Evolutionary conservation across 2,797 vertebrate species (phyloP).

Genomic region (Meriones psammophilus): DNA sequence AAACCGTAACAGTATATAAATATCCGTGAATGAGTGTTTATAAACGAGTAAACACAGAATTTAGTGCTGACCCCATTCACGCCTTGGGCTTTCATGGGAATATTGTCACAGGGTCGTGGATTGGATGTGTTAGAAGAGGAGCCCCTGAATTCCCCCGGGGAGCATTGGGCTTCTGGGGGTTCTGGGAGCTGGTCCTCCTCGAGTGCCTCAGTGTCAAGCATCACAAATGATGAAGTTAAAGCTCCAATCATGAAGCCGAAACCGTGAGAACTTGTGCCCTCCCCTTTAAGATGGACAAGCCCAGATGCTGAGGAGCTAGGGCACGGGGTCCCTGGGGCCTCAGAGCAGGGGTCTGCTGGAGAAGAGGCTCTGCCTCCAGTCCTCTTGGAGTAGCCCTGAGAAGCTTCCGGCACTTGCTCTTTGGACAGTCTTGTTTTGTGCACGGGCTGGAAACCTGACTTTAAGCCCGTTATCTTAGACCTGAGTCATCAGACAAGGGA

Average conservation of each 20-base stretch:
- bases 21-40: constrained; percentile 26
- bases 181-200: background rate
- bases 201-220: background rate
- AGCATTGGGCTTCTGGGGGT: background rate
- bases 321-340: background rate
- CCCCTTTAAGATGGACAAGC: background rate
- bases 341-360: too few species aligned
- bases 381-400: background rate
- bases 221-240: background rate
- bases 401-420: background rate
- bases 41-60: constrained; percentile 8
- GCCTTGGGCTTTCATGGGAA: constrained; percentile 36
- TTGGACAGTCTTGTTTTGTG: background rate
- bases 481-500: background rate
- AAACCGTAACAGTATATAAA: background rate
- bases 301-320: background rate
- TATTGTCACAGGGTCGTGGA: background rate
- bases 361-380: background rate
- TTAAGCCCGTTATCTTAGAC: constrained; percentile 6
- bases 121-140: background rate
- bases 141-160: background rate
- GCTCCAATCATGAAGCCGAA: background rate
- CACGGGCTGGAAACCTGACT: background rate
- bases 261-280: background rate
- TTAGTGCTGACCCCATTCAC: background rate